These are phyloP conservation scores for Lasioglossum figueresi DNA, from an alignment of 2,888 invertebrate species.

Conservation along the genomic window DNA sequence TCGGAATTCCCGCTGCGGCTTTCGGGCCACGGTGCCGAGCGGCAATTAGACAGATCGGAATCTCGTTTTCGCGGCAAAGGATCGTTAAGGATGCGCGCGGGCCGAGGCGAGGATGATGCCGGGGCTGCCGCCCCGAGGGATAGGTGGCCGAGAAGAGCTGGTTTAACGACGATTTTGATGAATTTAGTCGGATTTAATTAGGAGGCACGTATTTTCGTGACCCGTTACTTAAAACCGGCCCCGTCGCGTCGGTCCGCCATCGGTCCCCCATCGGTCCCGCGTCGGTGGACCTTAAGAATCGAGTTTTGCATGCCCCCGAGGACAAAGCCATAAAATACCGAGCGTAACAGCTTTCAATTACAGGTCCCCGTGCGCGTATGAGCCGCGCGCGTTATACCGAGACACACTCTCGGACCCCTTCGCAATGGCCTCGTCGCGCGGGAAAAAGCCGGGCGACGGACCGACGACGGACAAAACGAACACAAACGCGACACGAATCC, in stretches of 20 bases:
- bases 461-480: conserved; percentile 41
- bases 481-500: conserved; percentile 44
- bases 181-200: conserved; percentile 80
- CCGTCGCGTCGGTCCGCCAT: conserved; percentile 15
- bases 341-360: conserved; percentile 83
- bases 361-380: conserved; percentile 74
- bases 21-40: conserved; percentile 54
- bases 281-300: conserved; percentile 74
- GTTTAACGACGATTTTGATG: conserved; percentile 77
- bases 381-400: conserved; percentile 57
- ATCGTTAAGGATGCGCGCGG: conserved; percentile 60
- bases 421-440: conserved; percentile 28
- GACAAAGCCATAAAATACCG: conserved; percentile 81
- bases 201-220: conserved; percentile 74
- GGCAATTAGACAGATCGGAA: conserved; percentile 74
- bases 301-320: conserved; percentile 80
- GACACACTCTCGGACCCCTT: background rate
- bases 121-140: conserved; percentile 47
- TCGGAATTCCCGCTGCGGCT: conserved; percentile 58
- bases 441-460: conserved; percentile 34
- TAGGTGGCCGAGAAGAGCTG: conserved; percentile 43
- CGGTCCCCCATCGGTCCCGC: conserved; percentile 24
- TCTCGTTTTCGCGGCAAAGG: conserved; percentile 68
- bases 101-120: background rate
- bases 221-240: conserved; percentile 70